Evolutionary conservation across 2,113 vertebrate genomes (phyloP), one percentile per base, ranked within the genome.

Genomic region (Sylvietta virens): DNA sequence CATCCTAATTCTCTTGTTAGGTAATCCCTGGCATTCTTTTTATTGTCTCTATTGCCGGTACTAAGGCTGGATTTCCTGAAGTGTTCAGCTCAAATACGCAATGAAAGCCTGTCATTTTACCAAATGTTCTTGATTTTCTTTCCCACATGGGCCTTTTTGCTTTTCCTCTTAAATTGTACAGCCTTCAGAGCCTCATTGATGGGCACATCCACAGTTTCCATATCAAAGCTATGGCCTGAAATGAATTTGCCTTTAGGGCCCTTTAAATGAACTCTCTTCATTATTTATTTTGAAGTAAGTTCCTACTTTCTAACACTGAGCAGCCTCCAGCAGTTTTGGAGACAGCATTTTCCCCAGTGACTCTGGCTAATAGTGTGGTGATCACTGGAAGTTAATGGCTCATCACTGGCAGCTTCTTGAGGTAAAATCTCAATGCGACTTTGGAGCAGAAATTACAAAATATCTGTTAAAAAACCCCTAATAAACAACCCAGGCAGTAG

Each of bases 61-160:
- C 42, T 95, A 85, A 91, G 62, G 81, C 78, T 93, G 90, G 88
- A 95, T 96, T 96, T 97, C 90, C 88, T 93, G 65, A 95, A 95
- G 92, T 58, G 4, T 74, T 93, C 92, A 85, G 74, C 50, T 72
- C 78, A 58, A 91, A 88, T 11, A n/a, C 0, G 1, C 2, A 7
- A 58, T 20, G 71, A 94, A 83, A 62, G 71, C 45, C 72, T 44
- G 58, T 71, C 50, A 40, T 76, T 87, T 76, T 88, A 95, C 78
- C 81, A 78, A 89, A 90, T 30, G 53, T 47, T 90, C 73, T 73
- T 94, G 92, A 62, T 94, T 96, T 95, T 83, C 90, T 71, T 78
- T 91, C 89, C 94, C 89, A 81, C 77, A 21, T 21, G 83, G 72
- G 40, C 53, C 81, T 35, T 92, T 92, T 89, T 95, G 91, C 83